Conservation (phyloP, 2,888 invertebrate genomes). For the Leptinotarsa juncta region DNA sequence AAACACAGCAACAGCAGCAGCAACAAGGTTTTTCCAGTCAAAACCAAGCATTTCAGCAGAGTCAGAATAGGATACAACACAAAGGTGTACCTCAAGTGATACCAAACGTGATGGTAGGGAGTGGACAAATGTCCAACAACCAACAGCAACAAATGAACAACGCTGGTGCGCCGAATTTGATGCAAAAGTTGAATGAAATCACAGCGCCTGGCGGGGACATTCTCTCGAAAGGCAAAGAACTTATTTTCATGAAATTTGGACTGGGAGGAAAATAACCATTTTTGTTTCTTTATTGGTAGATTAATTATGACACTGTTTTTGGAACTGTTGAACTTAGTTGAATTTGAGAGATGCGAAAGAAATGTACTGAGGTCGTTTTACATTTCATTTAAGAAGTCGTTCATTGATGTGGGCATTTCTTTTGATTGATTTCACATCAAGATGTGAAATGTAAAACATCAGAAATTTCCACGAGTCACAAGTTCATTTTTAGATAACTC, state of each 20-base stretch:
- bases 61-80: conserved; percentile 58
- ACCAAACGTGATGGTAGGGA: conserved; percentile 62
- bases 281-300: conserved; percentile 45
- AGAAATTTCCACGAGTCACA: background rate
- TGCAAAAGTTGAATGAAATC: conserved; percentile 91
- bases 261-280: conserved; percentile 74
- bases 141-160: conserved; percentile 64
- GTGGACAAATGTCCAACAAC: conserved; percentile 45
- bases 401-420: background rate
- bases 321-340: conserved; percentile 27
- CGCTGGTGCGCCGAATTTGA: conserved; percentile 76
- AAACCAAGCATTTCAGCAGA: conserved; percentile 50
- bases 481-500: background rate
- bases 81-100: conserved; percentile 70
- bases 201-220: conserved; percentile 91
- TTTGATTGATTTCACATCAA: too few species aligned
- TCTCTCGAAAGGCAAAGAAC: conserved; percentile 92
- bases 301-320: conserved; percentile 49
- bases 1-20: conserved; percentile 54
- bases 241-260: conserved; percentile 94
- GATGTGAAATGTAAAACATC: too few species aligned
- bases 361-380: background rate
- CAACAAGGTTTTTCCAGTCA: conserved; percentile 61
- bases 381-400: background rate
- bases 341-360: background rate